Conservation (phyloP, 1,140 invertebrate genomes). For the Drosophila willistoni region DNA sequence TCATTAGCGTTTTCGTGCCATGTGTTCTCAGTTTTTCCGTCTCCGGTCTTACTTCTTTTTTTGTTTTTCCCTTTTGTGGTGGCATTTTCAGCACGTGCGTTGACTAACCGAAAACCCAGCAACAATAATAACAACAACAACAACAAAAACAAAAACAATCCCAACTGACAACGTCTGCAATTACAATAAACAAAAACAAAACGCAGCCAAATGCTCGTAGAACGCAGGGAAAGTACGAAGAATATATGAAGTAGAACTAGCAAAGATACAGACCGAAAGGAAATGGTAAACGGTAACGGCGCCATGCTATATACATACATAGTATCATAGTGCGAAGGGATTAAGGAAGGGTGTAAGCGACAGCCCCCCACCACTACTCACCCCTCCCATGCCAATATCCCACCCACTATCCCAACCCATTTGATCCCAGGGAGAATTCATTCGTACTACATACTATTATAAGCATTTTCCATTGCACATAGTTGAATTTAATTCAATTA, state of each 20-base stretch:
- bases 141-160: constrained; percentile 48
- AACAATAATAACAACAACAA: constrained; percentile 35
- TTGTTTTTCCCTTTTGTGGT: constrained; percentile 35
- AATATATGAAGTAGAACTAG: constrained; percentile 11
- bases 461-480: too few relatives aligned
- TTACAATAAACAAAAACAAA: constrained; percentile 58
- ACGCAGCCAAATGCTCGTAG: constrained; percentile 39
- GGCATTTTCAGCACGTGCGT: constrained; percentile 57
- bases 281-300: constrained; percentile 13
- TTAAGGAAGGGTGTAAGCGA: too few relatives aligned
- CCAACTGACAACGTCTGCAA: constrained; percentile 45
- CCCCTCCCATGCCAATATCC: too few relatives aligned
- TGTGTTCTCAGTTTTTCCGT: constrained; percentile 43
- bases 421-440: too few relatives aligned
- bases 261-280: constrained; percentile 9
- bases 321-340: neutral
- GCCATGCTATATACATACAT: neutral
- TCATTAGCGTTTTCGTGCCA: constrained; percentile 57
- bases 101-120: constrained; percentile 28
- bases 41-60: constrained; percentile 16
- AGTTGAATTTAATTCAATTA: too few relatives aligned
- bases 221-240: neutral
- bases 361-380: too few relatives aligned
- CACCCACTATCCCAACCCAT: too few relatives aligned
- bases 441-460: too few relatives aligned